Evolutionary conservation across 1,140 invertebrate species (phyloP), one percentile per base, ranked within the genome.

Genomic region (Drosophila lacteicornis): DNA sequence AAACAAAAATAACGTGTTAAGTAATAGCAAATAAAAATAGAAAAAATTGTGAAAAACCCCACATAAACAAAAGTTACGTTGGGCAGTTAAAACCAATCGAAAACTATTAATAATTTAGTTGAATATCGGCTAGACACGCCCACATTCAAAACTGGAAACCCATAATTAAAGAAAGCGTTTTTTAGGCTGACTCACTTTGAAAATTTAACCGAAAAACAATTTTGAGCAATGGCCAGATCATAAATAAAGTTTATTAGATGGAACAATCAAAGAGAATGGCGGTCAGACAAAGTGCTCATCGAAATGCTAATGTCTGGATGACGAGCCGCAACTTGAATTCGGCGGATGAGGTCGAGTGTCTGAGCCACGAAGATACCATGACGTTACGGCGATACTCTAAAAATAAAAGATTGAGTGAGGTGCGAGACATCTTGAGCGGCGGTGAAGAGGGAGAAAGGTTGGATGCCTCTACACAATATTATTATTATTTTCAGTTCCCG

Each of bases 191-290:
- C 38, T 68, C 62, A 69, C 38, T 6, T 36, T 27, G 13, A 36
- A 53, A 45, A 45, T n/a, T 9, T 3, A 36, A 7, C n/a, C 58
- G 5, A 15, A 40, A 50, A 62, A 25, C 11, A 36, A 15, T 53
- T 61, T 17, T 3, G 1, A 67, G 30, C 65, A 36, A 51, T 55
- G 43, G 2, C 15, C 19, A 42, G 15, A 51, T 77, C 43, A 51
- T 66, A 65, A 80, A 71, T 69, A 69, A 68, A 73, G 69, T 67
- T 57, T 56, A 73, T 76, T 69, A 70, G 49, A 65, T 42, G 56
- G 63, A 51, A 46, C 47, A 80, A 55, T 73, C 63, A 46, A 40
- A 63, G 57, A 67, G 58, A 69, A 68, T 69, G 71, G 49, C 55
- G 36, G 49, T 40, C 49, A 56, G 63, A 3, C 36, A 27, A 22